Evolutionary conservation across 2,113 vertebrate genomes (phyloP), one percentile per base, ranked within the genome.

Genomic region (Ageneiosus marmoratus): DNA sequence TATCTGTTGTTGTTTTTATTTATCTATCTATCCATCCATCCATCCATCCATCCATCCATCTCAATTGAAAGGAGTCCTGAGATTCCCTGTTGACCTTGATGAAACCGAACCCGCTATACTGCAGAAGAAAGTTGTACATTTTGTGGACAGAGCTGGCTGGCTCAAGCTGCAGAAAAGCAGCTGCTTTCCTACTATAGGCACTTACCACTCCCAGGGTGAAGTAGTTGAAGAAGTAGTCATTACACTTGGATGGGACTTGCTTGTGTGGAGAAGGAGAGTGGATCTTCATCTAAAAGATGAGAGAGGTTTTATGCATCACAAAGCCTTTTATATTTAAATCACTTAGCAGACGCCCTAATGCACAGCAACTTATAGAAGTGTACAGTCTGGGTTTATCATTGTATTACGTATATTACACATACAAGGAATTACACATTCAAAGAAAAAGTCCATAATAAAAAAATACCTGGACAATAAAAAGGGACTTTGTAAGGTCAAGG

Each of bases 211-310:
- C 98, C 1, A 99, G 95, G 22, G 97, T 98, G 93, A 98, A 99
- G 89, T 98, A 99, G 92, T 99, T 99, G 94, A 97, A 99, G 94
- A 97, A 99, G 96, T 98, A 99, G 95, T 99, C 98, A 85, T 98
- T 99, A 94, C 98, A 99, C 94, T 98, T 99, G 4, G 98, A 98
- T 51, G 97, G 96, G 86, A 99, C 97, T 91, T 99, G 97, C 90
- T 99, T 99, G 92, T 99, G 97, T 86, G 98, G 98, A 0, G 97
- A 99, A 69, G 98, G 97, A 32, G 98, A 99, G 89, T 99, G 98
- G 89, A 99, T 99, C 94, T 99, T 99, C 98, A 99, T 99, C 98
- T 99, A 88, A 79, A 90, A 67, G 27, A 29, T 73, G 44, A 67
- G 48, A 75, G 9, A 16, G 9, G 24, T 73, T 50, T 32, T 24